Evolutionary conservation across 2,888 invertebrate species (phyloP), one percentile per base, ranked within the genome.

Genomic region (Biston stratarius): DNA sequence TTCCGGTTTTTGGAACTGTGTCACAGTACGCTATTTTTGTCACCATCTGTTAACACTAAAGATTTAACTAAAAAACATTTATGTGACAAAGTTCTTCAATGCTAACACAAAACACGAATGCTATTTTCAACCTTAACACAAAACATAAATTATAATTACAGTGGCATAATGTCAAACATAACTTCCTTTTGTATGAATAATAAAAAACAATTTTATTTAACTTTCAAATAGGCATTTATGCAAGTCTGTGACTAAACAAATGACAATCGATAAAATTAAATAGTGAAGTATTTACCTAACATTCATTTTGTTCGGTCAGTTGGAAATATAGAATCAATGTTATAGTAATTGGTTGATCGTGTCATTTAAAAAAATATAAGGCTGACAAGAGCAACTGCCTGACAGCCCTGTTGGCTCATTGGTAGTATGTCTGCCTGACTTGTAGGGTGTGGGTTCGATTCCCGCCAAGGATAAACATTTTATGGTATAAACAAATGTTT

Each of bases 111-210:
- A 57, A 57, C 10, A 47, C 3, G 24, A 51, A 38, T 45, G 36
- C 48, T 45, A 44, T 52, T 59, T 52, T 53, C 44, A 67, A 67
- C 63, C 67, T 67, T 63, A 63, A 63, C 53, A 59, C 48, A 60
- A 63, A 51, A 61, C 60, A 68, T 68, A 61, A 68, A 68, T 68
- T 59, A 68, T 68, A 68, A 68, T 68, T 68, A 68, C 67, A 64
- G 67, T 63, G 67, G 67, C 67, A 61, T 63, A 67, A 68, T 68
- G 67, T 68, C 67, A 68, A 63, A 38, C 9, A 38, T 38, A 38
- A 63, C 63, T 68, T 68, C 67, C 67, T 68, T 24, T 65, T 51
- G 34, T 51, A n/a, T 14, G 56, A 61, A 62, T 60, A 63, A 58
- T 44, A 61, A 63, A 57, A 62, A 49, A 40, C 61, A 59, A 63